Evolutionary conservation across 2,888 invertebrate species (phyloP).

Genomic region (Oscheius sp.): DNA sequence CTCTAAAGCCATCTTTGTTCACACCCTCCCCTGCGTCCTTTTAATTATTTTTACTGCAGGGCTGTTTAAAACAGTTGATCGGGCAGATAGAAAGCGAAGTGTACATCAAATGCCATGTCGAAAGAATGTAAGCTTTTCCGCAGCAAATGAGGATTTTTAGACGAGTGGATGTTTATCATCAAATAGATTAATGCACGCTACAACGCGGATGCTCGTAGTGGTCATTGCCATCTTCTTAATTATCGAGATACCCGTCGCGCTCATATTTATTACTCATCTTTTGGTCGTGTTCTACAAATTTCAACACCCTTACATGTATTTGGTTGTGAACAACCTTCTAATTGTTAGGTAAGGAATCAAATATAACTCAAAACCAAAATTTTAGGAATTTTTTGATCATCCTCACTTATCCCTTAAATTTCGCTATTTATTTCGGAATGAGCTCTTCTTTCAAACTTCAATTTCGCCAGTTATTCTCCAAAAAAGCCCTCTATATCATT

Average conservation of each 20-base stretch:
- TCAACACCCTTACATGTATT: conserved; percentile 77
- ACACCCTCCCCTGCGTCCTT: conserved; percentile 56
- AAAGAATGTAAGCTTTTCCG: conserved; percentile 3
- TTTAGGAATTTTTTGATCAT: conserved; percentile 90
- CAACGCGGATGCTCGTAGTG: conserved; percentile 72
- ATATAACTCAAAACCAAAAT: neutral
- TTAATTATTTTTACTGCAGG: conserved; percentile 39
- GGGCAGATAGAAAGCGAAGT: conserved; percentile 37
- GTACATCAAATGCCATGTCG: conserved; percentile 29
- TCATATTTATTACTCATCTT: conserved; percentile 44
- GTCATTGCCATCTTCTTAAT: conserved; percentile 73
- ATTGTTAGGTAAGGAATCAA: conserved; percentile 74
- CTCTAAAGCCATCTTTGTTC: conserved; percentile 85
- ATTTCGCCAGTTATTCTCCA: conserved; percentile 31
- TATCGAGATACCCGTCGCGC: conserved; percentile 72
- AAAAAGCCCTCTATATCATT: conserved; percentile 30
- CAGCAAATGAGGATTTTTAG: neutral
- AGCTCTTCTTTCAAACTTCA: conserved; percentile 82
- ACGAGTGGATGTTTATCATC: conserved; percentile 30
- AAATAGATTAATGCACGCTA: conserved; percentile 35
- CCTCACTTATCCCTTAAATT: conserved; percentile 86
- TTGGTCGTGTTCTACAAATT: conserved; percentile 77
- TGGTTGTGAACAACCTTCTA: conserved; percentile 81
- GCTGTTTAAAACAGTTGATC: conserved; percentile 34
- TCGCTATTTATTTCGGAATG: conserved; percentile 94